Evolutionary conservation across 2,888 invertebrate genomes (phyloP).

Genomic region (Eubasilissa splendida): DNA sequence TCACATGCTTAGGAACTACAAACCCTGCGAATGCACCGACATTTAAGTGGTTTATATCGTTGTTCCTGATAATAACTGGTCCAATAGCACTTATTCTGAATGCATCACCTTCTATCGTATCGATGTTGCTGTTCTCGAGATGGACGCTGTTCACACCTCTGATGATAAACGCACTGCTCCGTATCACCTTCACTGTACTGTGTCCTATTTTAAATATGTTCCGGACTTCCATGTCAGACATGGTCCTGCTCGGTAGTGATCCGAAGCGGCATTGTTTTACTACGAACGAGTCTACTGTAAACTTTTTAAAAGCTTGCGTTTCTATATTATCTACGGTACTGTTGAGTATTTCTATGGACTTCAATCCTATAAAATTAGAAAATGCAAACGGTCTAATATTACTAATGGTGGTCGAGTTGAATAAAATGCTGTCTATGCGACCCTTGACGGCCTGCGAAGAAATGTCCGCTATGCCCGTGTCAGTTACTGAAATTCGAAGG

Average conservation of each 20-base stretch:
- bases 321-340: slow-evolving; percentile 76
- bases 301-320: slow-evolving; percentile 85
- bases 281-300: slow-evolving; percentile 78
- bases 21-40: slow-evolving; percentile 78
- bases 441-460: slow-evolving; percentile 80
- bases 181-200: slow-evolving; percentile 76
- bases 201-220: slow-evolving; percentile 78
- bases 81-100: slow-evolving; percentile 77
- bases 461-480: slow-evolving; percentile 72
- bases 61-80: slow-evolving; percentile 78
- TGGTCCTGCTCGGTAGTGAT: slow-evolving; percentile 79
- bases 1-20: slow-evolving; percentile 68
- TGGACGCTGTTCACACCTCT: slow-evolving; percentile 75
- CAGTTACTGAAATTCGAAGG: slow-evolving; percentile 69
- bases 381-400: slow-evolving; percentile 82
- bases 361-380: slow-evolving; percentile 78
- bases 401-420: slow-evolving; percentile 76
- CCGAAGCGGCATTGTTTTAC: slow-evolving; percentile 76
- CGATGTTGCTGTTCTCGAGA: slow-evolving; percentile 74
- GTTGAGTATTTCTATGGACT: slow-evolving; percentile 76
- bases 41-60: slow-evolving; percentile 73
- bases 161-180: slow-evolving; percentile 81
- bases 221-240: slow-evolving; percentile 82
- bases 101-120: slow-evolving; percentile 76
- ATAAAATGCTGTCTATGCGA: slow-evolving; percentile 78